A percentile compares a stretch with the other conserved stretches of the same genome.
Conservation (phyloP, 2,888 invertebrate genomes). For the Zygogramma bicolorata region DNA sequence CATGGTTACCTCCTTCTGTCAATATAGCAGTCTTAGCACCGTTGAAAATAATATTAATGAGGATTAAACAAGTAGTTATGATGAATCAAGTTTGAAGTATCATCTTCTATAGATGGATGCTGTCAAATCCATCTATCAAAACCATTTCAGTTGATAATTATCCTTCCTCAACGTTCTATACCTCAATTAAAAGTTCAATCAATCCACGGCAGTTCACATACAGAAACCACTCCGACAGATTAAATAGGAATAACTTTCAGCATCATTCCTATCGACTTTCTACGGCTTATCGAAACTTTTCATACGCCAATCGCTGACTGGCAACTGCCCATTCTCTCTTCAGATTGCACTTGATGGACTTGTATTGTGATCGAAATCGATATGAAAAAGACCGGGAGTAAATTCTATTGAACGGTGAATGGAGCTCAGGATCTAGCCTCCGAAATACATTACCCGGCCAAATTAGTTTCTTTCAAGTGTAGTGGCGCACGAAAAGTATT, state of each 20-base stretch:
- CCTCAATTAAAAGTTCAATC: neutral
- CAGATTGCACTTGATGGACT: neutral
- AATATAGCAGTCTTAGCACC: too few relatives aligned
- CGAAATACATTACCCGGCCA: slow-evolving; percentile 22
- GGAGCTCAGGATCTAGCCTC: slow-evolving; percentile 11
- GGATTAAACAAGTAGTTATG: too few relatives aligned
- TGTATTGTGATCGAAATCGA: neutral
- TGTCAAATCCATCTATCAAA: neutral
- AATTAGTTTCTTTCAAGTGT: slow-evolving; percentile 29
- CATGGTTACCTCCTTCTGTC: too few relatives aligned
- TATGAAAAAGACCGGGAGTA: slow-evolving; percentile 7
- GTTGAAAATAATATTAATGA: too few relatives aligned
- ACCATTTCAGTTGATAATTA: neutral
- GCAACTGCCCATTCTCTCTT: slow-evolving; percentile 4
- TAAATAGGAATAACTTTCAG: neutral
- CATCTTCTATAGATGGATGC: too few relatives aligned
- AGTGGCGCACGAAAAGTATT: slow-evolving; percentile 3
- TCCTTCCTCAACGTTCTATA: neutral
- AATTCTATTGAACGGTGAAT: slow-evolving; percentile 16
- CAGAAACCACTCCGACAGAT: neutral
- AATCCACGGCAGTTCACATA: neutral
- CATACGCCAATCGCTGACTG: neutral
- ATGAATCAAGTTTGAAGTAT: too few relatives aligned
- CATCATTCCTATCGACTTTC: neutral
- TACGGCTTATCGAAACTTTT: neutral